These are phyloP conservation scores for Brachypteracias leptosomus DNA, from an alignment of 2,113 vertebrate species.

Conservation along the genomic window DNA sequence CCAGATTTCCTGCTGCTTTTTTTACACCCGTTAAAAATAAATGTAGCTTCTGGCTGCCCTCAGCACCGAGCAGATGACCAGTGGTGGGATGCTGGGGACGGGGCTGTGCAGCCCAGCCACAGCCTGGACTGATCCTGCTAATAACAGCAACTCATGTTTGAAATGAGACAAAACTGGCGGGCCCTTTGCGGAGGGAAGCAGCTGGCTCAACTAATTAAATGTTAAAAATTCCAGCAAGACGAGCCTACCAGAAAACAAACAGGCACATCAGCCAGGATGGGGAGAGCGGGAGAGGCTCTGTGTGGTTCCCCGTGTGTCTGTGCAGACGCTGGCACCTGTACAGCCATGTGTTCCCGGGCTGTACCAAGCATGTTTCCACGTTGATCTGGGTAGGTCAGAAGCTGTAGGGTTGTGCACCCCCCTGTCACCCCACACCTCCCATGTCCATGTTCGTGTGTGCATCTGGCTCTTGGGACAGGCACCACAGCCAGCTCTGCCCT, in stretches of 20 bases:
- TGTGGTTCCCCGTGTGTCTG: background rate
- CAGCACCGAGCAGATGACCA: background rate
- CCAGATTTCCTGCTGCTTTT: background rate
- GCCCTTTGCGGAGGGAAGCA: conserved; percentile 40
- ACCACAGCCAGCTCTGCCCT: background rate
- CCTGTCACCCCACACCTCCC: fast-evolving
- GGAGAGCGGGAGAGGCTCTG: background rate
- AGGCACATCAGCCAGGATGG: background rate
- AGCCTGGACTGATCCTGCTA: conserved; percentile 32
- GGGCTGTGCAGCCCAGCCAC: background rate
- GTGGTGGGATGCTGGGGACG: background rate
- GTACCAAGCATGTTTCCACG: fast-evolving
- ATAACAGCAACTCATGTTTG: conserved; percentile 6
- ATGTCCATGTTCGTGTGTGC: fast-evolving
- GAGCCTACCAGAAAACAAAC: conserved; percentile 37
- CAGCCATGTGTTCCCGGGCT: background rate
- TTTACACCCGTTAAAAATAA: background rate
- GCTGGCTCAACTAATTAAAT: conserved; percentile 73
- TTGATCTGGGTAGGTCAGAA: fast-evolving
- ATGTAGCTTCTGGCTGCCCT: background rate
- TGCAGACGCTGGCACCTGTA: background rate
- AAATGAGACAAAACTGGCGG: background rate
- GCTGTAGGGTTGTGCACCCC: fast-evolving
- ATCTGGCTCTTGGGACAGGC: background rate
- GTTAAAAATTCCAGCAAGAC: conserved; percentile 58